These are phyloP conservation scores for Trypoxylon attenuatum DNA, from an alignment of 2,888 invertebrate species.

Conservation along the genomic window DNA sequence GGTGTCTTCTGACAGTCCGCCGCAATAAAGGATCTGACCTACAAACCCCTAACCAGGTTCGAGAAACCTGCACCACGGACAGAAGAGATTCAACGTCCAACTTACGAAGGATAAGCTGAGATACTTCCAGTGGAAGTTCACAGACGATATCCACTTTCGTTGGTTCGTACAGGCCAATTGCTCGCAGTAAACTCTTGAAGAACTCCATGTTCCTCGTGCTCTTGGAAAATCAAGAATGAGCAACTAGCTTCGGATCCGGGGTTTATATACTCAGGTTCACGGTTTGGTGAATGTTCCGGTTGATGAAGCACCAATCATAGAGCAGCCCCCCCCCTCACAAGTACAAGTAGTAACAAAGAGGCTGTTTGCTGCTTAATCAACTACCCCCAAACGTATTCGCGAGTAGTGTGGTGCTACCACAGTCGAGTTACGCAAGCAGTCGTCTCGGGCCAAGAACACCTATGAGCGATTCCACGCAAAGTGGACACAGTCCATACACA, in stretches of 20 bases:
- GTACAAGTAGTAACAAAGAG: too few relatives aligned
- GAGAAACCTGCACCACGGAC: constrained; percentile 1
- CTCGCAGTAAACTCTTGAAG: constrained; percentile 11
- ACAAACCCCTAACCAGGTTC: constrained; percentile 11
- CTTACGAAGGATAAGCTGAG: constrained; percentile 24
- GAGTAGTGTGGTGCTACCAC: too few relatives aligned
- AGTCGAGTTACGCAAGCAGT: too few relatives aligned
- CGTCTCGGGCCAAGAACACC: too few relatives aligned
- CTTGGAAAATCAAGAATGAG: background rate
- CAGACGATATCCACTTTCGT: constrained; percentile 17
- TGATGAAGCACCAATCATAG: constrained; percentile 12
- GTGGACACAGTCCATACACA: too few relatives aligned
- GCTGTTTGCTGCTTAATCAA: too few relatives aligned
- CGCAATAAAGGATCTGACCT: background rate
- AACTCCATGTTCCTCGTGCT: constrained; percentile 12
- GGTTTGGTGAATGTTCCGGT: background rate
- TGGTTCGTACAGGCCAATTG: background rate
- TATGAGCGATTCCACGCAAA: too few relatives aligned
- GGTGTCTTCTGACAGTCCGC: too few relatives aligned
- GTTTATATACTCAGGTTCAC: background rate
- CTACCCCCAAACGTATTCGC: too few relatives aligned
- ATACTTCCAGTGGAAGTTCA: constrained; percentile 15
- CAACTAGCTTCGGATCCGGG: background rate
- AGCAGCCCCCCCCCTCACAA: too few relatives aligned
- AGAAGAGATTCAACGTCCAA: constrained; percentile 25